phyloP scores from a whole-genome alignment of 2,797 vertebrate species.

The Odontamblyopus rebecca region DNA sequence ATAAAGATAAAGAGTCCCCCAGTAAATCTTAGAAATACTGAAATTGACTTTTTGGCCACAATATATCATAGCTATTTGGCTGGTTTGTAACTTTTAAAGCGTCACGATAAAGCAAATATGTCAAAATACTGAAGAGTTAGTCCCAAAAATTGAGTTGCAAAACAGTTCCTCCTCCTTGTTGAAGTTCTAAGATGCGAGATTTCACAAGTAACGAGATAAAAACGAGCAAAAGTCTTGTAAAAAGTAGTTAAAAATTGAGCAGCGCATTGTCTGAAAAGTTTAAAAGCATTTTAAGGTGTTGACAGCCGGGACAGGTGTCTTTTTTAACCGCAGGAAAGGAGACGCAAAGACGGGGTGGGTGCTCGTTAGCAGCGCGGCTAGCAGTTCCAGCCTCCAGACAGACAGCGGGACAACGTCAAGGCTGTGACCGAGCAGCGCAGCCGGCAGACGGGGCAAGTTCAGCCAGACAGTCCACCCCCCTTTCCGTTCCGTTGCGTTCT shows the following conservation, averaged over 20 bases:
- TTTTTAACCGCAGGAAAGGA: conserved; percentile 15
- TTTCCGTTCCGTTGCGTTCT: conserved; percentile 6
- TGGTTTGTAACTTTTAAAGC: conserved; percentile 33
- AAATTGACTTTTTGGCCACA: conserved; percentile 64
- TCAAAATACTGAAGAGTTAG: background rate
- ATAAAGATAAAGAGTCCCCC: conserved; percentile 67
- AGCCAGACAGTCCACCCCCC: conserved; percentile 37
- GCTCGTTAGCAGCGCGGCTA: conserved; percentile 59
- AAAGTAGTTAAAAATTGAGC: conserved; percentile 35
- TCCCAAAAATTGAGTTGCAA: conserved; percentile 4
- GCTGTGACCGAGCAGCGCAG: conserved; percentile 32
- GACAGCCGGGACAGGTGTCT: conserved; percentile 44
- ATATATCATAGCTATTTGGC: conserved; percentile 74
- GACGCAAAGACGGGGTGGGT: conserved; percentile 14
- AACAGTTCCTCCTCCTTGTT: conserved; percentile 62
- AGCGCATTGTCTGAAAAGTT: conserved; percentile 39
- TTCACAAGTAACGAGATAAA: conserved; percentile 37
- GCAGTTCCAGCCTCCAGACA: conserved; percentile 37
- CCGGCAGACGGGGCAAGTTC: conserved; percentile 42
- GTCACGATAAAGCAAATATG: conserved; percentile 10
- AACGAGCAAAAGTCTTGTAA: conserved; percentile 9
- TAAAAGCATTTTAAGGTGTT: background rate
- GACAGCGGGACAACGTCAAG: conserved; percentile 15
- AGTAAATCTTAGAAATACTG: conserved; percentile 62
- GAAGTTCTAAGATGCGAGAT: conserved; percentile 46